These are phyloP conservation scores for Centroberyx gerrardi DNA, from an alignment of 2,797 vertebrate genomes.

Conservation along the genomic window DNA sequence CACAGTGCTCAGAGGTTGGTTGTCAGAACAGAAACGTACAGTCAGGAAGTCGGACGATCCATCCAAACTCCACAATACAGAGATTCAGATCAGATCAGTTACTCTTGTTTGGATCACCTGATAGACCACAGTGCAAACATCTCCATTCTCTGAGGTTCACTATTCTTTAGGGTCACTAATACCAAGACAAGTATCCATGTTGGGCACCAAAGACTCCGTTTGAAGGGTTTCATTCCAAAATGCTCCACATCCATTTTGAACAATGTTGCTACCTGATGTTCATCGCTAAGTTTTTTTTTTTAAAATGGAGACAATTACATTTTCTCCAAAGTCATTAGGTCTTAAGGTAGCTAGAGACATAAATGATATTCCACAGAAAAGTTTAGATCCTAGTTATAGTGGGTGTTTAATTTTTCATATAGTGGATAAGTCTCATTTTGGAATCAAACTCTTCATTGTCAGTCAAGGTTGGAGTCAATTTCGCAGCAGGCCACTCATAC, in stretches of 20 bases:
- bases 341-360: too few species aligned
- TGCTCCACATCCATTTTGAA: neutral
- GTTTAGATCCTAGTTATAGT: too few species aligned
- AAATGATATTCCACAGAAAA: too few species aligned
- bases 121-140: constrained; percentile 38
- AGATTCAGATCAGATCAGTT: constrained; percentile 12
- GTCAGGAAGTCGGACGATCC: constrained; percentile 36
- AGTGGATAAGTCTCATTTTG: too few species aligned
- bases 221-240: constrained; percentile 13
- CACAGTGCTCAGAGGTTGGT: constrained; percentile 73
- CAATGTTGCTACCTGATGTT: neutral
- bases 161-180: neutral
- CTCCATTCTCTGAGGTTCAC: neutral
- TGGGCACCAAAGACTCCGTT: neutral
- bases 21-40: constrained; percentile 57
- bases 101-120: constrained; percentile 1
- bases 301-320: neutral
- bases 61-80: constrained; percentile 18
- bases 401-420: too few species aligned
- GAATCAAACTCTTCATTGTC: too few species aligned
- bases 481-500: neutral
- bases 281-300: too few species aligned
- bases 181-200: neutral
- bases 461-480: too few species aligned
- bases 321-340: neutral